These are phyloP conservation scores for Ennomos erosarius DNA, from an alignment of 2,888 invertebrate genomes.

Conservation along the genomic window DNA sequence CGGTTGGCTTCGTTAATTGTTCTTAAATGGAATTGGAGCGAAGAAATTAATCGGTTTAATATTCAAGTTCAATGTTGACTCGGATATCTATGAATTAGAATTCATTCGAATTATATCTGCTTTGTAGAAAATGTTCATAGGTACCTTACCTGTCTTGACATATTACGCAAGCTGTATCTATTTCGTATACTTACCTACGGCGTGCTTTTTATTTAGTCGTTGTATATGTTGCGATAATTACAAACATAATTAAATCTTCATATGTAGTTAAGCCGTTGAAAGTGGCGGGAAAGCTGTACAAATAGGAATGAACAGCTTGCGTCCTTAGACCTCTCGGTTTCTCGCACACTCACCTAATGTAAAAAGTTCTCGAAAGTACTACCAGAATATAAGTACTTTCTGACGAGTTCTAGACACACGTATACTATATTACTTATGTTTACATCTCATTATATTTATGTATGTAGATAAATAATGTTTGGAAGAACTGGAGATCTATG, in stretches of 20 bases:
- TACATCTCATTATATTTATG: neutral
- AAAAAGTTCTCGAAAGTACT: constrained; percentile 8
- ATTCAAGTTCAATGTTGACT: constrained; percentile 46
- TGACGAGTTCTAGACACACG: neutral
- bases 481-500: too few relatives aligned
- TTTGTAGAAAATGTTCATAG: too few relatives aligned
- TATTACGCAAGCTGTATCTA: too few relatives aligned
- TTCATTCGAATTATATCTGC: constrained; percentile 3
- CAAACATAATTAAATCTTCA: constrained; percentile 72
- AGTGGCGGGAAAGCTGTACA: constrained; percentile 79
- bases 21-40: constrained; percentile 66
- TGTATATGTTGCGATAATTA: constrained; percentile 49
- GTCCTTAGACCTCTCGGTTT: constrained; percentile 54
- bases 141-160: too few relatives aligned
- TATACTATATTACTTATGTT: neutral
- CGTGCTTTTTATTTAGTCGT: too few relatives aligned
- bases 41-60: constrained; percentile 50
- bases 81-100: constrained; percentile 14
- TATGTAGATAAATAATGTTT: too few relatives aligned
- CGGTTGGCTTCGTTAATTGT: constrained; percentile 59
- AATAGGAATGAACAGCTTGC: constrained; percentile 66
- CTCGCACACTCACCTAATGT: constrained; percentile 34
- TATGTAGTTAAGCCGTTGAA: constrained; percentile 66
- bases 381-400: neutral
- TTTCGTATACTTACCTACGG: too few relatives aligned